Percentiles rank a stretch among this genome's conserved stretches.
These are phyloP conservation scores for Molossus alvarezi DNA, from an alignment of 2,797 vertebrate species.

Conservation along the genomic window DNA sequence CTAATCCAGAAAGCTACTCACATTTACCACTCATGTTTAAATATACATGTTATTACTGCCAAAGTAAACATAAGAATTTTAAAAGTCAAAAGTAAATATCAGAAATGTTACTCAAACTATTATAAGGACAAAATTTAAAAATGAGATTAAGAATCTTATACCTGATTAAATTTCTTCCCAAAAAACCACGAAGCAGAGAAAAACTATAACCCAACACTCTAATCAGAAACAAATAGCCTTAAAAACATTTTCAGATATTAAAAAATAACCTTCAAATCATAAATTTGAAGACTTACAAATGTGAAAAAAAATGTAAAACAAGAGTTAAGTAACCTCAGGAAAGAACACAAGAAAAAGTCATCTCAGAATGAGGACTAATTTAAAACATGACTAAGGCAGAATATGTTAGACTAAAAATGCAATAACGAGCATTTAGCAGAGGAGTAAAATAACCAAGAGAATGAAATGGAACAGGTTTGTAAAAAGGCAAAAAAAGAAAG, in stretches of 20 bases:
- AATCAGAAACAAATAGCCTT: not conserved
- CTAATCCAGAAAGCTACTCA: not conserved
- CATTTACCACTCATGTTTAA: not conserved
- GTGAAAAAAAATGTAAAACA: not conserved
- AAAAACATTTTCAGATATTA: not conserved
- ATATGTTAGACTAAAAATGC: not conserved
- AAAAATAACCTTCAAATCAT: not conserved
- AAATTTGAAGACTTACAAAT: conserved; percentile 28
- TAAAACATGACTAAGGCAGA: not conserved
- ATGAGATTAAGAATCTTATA: not conserved
- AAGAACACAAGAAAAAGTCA: not conserved
- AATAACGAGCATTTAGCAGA: not conserved
- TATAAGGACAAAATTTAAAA: conserved; percentile 21
- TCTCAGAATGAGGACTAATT: conserved; percentile 13
- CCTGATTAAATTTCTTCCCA: not conserved
- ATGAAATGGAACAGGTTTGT: not conserved
- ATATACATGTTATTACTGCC: not conserved
- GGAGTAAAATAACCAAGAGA: not conserved
- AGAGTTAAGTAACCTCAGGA: not conserved
- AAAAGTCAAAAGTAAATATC: not conserved
- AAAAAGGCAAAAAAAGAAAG: not conserved
- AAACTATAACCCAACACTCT: not conserved
- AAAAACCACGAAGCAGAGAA: not conserved
- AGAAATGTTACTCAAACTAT: not conserved
- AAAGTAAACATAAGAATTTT: not conserved